Evolutionary conservation across 2,113 vertebrate genomes (phyloP), one percentile per base, ranked within the genome.

Genomic region (Perognathus longimembris): DNA sequence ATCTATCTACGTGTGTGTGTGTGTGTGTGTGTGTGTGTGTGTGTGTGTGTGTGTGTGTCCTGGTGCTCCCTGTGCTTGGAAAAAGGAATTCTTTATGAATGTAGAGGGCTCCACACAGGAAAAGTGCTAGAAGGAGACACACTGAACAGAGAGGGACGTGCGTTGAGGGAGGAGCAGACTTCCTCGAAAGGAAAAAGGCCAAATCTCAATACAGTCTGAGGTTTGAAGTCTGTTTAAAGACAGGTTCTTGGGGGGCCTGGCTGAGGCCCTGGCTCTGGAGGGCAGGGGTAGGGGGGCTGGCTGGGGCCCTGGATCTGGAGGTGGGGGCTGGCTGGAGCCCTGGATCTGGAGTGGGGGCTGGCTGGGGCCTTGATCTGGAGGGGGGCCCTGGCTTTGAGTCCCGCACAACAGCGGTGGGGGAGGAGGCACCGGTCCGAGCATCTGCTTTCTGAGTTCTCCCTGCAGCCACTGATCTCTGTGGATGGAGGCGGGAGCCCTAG

Each of bases 351-450:
- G 45, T 7, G 11, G 6, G 45, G 45, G 45, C 45, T 45, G 45
- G 45, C 45, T 45, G 45, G 45, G 45, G 45, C 11, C 45, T 45
- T 7, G 45, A 45, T 45, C 45, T 11, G 6, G 92, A 97, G 96
- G 89, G 70, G 38, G 20, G 78, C 85, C 87, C 80, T 97, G 97
- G 97, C 97, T 81, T 34, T 5, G 66, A 83, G 87, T 84, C 86
- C 28, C 38, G 92, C 71, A 70, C 95, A 76, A 54, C 74, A 67
- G 95, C 88, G 95, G 92, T 92, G 36, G 83, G 93, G 92, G 71
- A 91, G 90, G 61, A 92, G 91, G 85, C 84, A 28, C 91, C 91
- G 24, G 76, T 89, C 59, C 70, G 9, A 91, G 76, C 80, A 94
- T 67, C 94, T 89, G 94, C 82, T 88, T 95, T 96, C 69, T 90